Evolutionary conservation across 2,113 vertebrate species (phyloP).

Genomic region (Trichechus manatus): DNA sequence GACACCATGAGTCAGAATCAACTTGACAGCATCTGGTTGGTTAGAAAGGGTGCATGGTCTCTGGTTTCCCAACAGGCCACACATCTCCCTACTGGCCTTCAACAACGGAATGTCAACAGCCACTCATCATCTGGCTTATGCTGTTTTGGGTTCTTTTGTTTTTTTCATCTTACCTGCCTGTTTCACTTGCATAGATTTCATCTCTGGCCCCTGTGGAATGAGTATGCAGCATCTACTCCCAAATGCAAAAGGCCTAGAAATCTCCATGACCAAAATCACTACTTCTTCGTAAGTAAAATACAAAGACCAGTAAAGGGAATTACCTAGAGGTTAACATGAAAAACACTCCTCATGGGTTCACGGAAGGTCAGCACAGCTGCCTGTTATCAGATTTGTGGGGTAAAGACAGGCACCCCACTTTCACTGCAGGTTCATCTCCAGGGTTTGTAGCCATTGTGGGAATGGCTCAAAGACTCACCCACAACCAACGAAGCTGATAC

Average conservation of each 20-base stretch:
- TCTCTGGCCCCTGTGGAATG: fast-evolving
- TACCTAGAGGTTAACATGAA: background rate
- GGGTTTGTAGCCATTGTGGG: fast-evolving
- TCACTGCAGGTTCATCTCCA: too few relatives aligned
- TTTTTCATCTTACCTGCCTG: background rate
- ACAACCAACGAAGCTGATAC: background rate
- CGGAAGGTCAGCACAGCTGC: fast-evolving
- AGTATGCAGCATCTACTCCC: background rate
- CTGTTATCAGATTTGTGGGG: fast-evolving
- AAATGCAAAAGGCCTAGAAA: background rate
- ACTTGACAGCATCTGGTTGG: too few relatives aligned
- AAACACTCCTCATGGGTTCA: fast-evolving
- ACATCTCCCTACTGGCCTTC: fast-evolving
- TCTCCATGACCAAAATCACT: background rate
- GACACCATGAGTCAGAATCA: too few relatives aligned
- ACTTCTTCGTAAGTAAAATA: too few relatives aligned
- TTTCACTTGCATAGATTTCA: background rate
- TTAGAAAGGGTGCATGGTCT: too few relatives aligned
- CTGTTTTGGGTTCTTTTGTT: too few relatives aligned
- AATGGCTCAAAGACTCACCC: background rate
- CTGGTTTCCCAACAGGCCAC: background rate
- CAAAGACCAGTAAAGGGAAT: background rate
- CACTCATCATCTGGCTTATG: fast-evolving
- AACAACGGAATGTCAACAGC: fast-evolving
- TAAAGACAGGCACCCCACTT: background rate